Evolutionary conservation across 2,113 vertebrate genomes (phyloP), one percentile per base, ranked within the genome.

Genomic region (Phalacrocorax brasilianus): DNA sequence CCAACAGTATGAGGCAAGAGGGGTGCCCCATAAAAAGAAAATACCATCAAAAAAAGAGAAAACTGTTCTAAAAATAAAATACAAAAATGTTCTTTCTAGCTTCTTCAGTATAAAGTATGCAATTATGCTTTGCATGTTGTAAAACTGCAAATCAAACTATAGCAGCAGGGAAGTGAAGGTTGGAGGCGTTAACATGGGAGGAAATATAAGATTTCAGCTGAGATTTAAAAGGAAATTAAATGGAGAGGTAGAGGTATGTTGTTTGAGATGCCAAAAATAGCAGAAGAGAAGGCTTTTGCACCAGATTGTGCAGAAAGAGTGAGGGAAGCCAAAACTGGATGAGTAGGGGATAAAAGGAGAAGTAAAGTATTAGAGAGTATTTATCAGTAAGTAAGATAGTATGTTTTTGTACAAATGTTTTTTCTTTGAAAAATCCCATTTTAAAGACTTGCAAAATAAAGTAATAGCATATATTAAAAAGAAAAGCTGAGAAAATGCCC

Each of bases 171-270:
- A 47, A 89, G 40, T 53, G 62, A 95, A 94, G 78, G 13, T 72
- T 89, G 77, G 56, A 94, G 84, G 53, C 1, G 3, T 95, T 68
- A 85, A 85, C 20, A 71, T 56, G 14, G 52, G 40, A 95, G 44
- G 55, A 91, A 81, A 79, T 38, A 38, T 14, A 84, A 50, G 14
- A 82, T 81, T 91, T 92, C 52, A 85, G 19, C 21, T 72, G 32
- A 89, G 44, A 81, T 77, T 75, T 81, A 71, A 82, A 78, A 81
- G 68, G 15, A 87, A 88, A 87, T 87, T 91, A 94, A 87, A 91
- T 52, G 6, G 38, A 78, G 26, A 91, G 50, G 12, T 55, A 91
- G 30, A 72, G 14, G 11, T 72, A 82, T 44, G 24, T n/a, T 75
- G 19, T 72, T 88, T 92, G 44, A 85, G 33, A 85, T 82, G 49